Evolutionary conservation across 2,888 invertebrate species (phyloP), one percentile per base, ranked within the genome.

Genomic region (Graphium colonna): DNA sequence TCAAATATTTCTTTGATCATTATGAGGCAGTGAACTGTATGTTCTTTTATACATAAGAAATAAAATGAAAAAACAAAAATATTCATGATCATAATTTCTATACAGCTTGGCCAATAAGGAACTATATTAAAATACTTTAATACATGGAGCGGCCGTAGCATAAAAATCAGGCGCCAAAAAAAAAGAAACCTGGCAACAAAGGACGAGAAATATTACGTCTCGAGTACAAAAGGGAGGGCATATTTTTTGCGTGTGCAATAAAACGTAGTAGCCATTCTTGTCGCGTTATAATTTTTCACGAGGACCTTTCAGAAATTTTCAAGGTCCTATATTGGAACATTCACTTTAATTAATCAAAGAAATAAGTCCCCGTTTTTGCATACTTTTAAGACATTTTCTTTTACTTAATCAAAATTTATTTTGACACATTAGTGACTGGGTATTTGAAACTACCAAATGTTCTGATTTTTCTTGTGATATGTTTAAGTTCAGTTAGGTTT

Each of bases 241-340:
- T 60, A 50, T 61, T 58, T 55, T 53, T 53, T 75, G 72, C 75
- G 71, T 61, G 71, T 60, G 64, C 68, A 69, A 69, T 70, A 75
- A 77, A 64, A 77, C 70, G 56, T 52, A 55, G 44, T 51, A 40
- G 44, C 40, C 18, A 46, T 55, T 47, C 17, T 28, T 28, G 62
- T 63, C 66, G 66, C 64, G 67, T 69, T 70, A 71, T 75, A 77
- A 77, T 77, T 77, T 78, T 77, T 77, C 77, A 77, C 75, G 59
- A 63, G 73, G 68, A 75, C 73, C 74, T 73, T 68, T 65, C 60
- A 60, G 8, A 15, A 16, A 43, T 17, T 31, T 45, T 41, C 40
- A 31, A 33, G 17, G 51, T 33, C 33, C 33, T 16, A 16, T 36
- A 36, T 31, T 36, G 3, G 12, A 46, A 52, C 3, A 15, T 18